Percentiles rank a stretch among this genome's conserved stretches.
These are phyloP conservation scores for Diachasmimorpha longicaudata DNA, from an alignment of 1,140 invertebrate genomes.

Conservation along the genomic window DNA sequence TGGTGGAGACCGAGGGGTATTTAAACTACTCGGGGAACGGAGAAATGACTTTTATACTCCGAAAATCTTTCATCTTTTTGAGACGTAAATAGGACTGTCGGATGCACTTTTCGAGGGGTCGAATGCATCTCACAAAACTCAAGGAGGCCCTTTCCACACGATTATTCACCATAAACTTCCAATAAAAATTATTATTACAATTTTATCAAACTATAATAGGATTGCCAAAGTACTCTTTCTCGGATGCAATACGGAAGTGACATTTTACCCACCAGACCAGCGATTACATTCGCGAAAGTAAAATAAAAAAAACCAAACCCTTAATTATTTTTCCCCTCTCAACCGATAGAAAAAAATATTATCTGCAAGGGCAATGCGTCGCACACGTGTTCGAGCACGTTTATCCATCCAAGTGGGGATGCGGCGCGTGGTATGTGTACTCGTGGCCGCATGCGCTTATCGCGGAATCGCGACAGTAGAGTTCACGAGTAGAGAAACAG, in stretches of 20 bases:
- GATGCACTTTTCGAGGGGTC: neutral
- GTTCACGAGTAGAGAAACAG: neutral
- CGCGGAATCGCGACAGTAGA: neutral
- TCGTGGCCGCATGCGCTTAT: constrained; percentile 5
- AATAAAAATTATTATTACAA: too few relatives aligned
- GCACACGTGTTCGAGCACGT: neutral
- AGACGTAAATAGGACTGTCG: neutral
- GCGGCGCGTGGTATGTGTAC: neutral
- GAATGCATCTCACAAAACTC: neutral
- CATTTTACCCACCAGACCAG: too few relatives aligned
- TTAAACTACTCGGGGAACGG: neutral
- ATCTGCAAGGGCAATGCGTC: neutral
- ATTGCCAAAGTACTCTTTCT: too few relatives aligned
- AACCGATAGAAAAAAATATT: neutral
- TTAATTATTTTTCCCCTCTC: too few relatives aligned
- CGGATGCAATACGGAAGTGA: too few relatives aligned
- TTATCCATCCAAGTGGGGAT: neutral
- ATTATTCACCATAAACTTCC: too few relatives aligned
- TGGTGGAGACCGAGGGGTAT: neutral
- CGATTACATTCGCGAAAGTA: too few relatives aligned
- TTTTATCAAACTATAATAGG: too few relatives aligned
- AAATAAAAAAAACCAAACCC: too few relatives aligned
- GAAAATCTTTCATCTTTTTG: neutral
- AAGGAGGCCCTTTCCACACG: neutral
- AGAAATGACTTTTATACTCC: neutral